A percentile compares a stretch with the other conserved stretches of the same genome.
These are phyloP conservation scores for Andrena dorsata DNA, from an alignment of 2,888 invertebrate species.

Conservation along the genomic window DNA sequence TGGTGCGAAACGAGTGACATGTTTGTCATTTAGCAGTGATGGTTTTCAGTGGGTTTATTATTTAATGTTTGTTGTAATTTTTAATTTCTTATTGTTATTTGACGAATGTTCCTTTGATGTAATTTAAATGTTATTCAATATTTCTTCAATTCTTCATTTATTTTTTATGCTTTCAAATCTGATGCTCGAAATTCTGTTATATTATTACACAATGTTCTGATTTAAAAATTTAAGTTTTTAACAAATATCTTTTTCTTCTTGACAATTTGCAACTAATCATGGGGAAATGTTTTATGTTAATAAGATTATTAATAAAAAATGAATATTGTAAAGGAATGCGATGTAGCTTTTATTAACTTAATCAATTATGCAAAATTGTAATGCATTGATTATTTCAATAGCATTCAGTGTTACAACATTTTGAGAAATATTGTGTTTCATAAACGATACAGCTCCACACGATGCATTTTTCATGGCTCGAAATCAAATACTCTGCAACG, in stretches of 20 bases:
- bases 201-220: background rate
- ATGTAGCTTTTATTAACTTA: background rate
- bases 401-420: background rate
- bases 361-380: background rate
- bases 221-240: background rate
- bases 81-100: too few species aligned
- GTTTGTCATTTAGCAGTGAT: too few species aligned
- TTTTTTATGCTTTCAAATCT: background rate
- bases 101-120: too few species aligned
- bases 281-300: background rate
- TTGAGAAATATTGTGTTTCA: background rate
- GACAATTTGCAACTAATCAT: background rate
- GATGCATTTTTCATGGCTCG: background rate
- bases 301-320: background rate
- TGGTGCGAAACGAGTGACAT: too few species aligned
- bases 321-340: background rate
- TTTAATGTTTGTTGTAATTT: too few species aligned
- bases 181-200: background rate
- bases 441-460: too few species aligned
- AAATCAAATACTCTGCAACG: background rate
- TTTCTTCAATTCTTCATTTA: too few species aligned
- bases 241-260: background rate
- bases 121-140: too few species aligned
- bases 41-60: too few species aligned
- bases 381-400: background rate